Conservation (phyloP, 1,140 invertebrate genomes). For the Trachymyrmex cornetzi region DNA sequence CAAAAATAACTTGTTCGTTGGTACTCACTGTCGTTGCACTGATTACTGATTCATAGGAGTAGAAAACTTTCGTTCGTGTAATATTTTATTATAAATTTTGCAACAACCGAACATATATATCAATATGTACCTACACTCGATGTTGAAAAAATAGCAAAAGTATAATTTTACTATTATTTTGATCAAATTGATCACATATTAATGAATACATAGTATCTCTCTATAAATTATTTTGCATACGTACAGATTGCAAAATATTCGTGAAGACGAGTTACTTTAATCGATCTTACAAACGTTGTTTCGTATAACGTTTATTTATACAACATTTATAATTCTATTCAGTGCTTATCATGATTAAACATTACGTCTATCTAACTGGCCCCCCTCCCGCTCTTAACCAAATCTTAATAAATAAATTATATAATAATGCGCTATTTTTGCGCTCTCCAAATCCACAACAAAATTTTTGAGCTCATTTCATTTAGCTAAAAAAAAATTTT, state of each 20-base stretch:
- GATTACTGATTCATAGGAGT: constrained; percentile 2
- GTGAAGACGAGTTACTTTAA: constrained; percentile 4
- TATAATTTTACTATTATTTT: not conserved
- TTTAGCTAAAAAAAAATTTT: too few species aligned
- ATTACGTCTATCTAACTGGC: too few species aligned
- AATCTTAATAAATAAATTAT: too few species aligned
- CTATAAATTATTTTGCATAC: constrained; percentile 8
- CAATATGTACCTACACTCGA: not conserved
- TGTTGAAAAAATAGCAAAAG: not conserved
- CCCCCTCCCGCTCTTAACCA: too few species aligned
- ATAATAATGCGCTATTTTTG: too few species aligned
- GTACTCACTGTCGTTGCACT: not conserved
- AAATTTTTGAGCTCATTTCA: too few species aligned
- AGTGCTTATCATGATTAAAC: not conserved
- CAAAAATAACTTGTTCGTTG: constrained; percentile 1
- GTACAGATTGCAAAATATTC: not conserved
- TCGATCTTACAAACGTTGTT: not conserved
- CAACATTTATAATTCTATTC: not conserved
- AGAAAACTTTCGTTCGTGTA: not conserved
- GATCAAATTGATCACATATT: not conserved
- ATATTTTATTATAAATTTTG: constrained; percentile 10
- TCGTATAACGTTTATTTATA: not conserved
- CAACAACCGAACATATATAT: not conserved
- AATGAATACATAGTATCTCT: not conserved
- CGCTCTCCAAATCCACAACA: too few species aligned